Percentiles rank a stretch among this genome's conserved stretches.
Conservation (phyloP, 2,113 vertebrate genomes). For the Chrysochloris asiatica region DNA sequence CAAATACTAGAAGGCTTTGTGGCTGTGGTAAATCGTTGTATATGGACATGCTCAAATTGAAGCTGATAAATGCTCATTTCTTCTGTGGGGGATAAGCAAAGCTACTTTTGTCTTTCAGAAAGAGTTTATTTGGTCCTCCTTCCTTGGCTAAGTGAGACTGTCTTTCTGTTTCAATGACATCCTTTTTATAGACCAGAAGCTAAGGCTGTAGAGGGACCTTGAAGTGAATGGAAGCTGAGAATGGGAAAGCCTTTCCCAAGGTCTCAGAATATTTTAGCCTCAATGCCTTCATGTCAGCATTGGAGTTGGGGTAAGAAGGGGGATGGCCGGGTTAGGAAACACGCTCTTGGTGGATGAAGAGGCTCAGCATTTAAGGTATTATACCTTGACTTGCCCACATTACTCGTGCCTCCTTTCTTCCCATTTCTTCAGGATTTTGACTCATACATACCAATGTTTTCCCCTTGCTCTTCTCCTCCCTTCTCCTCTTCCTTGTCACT, state of each 20-base stretch:
- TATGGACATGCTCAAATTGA: not conserved
- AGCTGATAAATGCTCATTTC: too few species aligned
- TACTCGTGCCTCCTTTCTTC: fast-evolving
- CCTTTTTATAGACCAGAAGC: not conserved
- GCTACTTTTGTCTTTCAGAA: not conserved
- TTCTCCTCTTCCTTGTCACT: not conserved
- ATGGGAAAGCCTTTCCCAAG: too few species aligned
- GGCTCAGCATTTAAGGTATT: too few species aligned
- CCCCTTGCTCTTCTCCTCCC: too few species aligned
- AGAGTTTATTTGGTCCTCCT: not conserved
- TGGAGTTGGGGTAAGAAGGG: fast-evolving
- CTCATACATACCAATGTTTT: fast-evolving
- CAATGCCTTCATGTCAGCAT: not conserved
- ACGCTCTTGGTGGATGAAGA: not conserved
- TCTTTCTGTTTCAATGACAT: not conserved
- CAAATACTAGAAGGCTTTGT: too few species aligned
- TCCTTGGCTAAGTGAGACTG: not conserved
- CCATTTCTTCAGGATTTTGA: not conserved
- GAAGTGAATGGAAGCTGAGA: not conserved
- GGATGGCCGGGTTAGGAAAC: not conserved
- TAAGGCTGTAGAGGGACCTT: not conserved
- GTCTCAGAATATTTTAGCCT: not conserved
- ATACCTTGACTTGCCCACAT: too few species aligned
- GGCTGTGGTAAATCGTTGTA: not conserved
- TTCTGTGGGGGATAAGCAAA: not conserved